A percentile compares a stretch with the other conserved stretches of the same genome.
These are phyloP conservation scores for Columbina picui DNA, from an alignment of 2,113 vertebrate genomes.

Conservation along the genomic window DNA sequence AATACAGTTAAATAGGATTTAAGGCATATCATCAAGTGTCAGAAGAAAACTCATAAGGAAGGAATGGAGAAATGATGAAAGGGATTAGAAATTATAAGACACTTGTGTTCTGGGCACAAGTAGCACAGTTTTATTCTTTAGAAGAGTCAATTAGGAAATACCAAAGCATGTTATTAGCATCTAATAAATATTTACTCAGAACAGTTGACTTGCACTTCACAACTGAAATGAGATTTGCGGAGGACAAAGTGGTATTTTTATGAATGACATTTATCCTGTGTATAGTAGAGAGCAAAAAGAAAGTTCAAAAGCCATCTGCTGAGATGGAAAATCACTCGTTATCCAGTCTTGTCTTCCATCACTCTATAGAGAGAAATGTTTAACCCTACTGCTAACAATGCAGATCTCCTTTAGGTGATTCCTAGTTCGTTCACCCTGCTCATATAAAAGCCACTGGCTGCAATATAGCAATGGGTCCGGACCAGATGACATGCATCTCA, in stretches of 20 bases:
- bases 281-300: not conserved
- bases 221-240: not conserved
- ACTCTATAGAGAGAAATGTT: not conserved
- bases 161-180: not conserved
- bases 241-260: not conserved
- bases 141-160: not conserved
- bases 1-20: not conserved
- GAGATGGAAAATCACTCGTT: not conserved
- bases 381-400: not conserved
- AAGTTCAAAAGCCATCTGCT: not conserved
- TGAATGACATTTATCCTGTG: not conserved
- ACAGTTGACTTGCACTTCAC: not conserved
- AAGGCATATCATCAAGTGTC: not conserved
- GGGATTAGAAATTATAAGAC: not conserved
- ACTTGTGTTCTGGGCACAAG: not conserved
- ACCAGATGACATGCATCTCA: accelerated
- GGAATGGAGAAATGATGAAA: not conserved
- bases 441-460: not conserved
- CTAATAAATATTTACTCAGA: conserved; percentile 9
- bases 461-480: not conserved
- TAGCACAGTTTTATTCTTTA: not conserved
- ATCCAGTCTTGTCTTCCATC: not conserved
- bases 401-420: not conserved
- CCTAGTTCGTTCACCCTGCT: not conserved
- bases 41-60: not conserved